phyloP scores from a whole-genome alignment of 2,888 invertebrate genomes.

The Teinopalpus imperialis region DNA sequence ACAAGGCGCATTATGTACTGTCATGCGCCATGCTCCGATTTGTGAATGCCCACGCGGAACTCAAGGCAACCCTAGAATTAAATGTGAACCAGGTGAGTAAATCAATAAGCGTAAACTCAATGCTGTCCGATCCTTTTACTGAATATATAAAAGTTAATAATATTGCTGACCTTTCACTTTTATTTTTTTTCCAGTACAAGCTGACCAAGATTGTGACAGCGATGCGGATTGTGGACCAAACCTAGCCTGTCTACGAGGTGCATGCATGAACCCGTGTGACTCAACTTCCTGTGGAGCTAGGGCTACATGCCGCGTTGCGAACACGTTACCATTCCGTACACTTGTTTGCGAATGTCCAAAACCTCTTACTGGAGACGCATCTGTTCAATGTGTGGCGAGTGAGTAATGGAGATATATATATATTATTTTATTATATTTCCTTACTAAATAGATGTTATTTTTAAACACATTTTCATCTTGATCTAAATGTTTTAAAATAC shows the following conservation, averaged over 20 bases:
- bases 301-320: conserved; percentile 92
- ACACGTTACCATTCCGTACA: conserved; percentile 92
- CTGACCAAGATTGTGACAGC: conserved; percentile 85
- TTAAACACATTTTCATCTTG: too few species aligned
- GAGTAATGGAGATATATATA: conserved; percentile 45
- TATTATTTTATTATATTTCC: too few species aligned
- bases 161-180: not conserved
- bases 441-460: not conserved
- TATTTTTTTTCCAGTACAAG: conserved; percentile 56
- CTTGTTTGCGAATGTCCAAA: conserved; percentile 93
- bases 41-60: conserved; percentile 93
- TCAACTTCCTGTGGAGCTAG: conserved; percentile 90
- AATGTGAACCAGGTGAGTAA: conserved; percentile 82
- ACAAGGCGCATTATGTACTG: conserved; percentile 88
- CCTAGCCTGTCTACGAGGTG: conserved; percentile 90
- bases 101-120: too few species aligned
- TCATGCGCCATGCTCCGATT: conserved; percentile 87
- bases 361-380: conserved; percentile 93
- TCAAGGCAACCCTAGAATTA: conserved; percentile 87
- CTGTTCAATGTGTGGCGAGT: conserved; percentile 91
- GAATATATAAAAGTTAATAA: too few species aligned
- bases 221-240: conserved; percentile 94
- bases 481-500: too few species aligned
- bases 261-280: conserved; percentile 90
- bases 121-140: too few species aligned